Conservation (phyloP, 2,888 invertebrate species). For the Spodoptera exigua region DNA sequence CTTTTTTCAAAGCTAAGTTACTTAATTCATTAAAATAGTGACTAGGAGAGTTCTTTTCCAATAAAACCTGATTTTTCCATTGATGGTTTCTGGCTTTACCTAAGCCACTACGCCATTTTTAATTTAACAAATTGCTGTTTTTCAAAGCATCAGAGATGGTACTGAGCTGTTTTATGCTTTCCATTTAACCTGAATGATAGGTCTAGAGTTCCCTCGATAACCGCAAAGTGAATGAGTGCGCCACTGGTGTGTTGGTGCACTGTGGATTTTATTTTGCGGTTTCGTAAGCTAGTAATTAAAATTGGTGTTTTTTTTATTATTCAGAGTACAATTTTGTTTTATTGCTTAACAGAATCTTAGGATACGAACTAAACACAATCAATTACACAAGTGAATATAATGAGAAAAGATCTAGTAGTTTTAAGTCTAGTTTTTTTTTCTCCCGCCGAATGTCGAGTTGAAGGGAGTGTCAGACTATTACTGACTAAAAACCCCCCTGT, state of each 20-base stretch:
- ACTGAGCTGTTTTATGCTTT: constrained; percentile 32
- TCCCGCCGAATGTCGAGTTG: too few species aligned
- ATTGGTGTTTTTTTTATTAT: neutral
- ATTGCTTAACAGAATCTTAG: too few species aligned
- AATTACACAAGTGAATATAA: too few species aligned
- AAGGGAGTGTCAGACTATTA: too few species aligned
- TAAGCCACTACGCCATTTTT: constrained; percentile 27
- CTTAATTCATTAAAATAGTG: neutral
- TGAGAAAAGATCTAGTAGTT: too few species aligned
- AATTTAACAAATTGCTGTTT: constrained; percentile 57
- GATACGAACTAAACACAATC: too few species aligned
- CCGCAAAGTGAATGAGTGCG: constrained; percentile 55
- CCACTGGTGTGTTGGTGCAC: constrained; percentile 16
- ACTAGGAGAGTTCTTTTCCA: neutral
- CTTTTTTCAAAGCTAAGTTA: too few species aligned
- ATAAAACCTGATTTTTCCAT: constrained; percentile 9
- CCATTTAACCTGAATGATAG: constrained; percentile 48
- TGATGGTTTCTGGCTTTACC: constrained; percentile 12
- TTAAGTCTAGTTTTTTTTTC: too few species aligned
- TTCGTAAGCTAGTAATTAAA: constrained; percentile 21
- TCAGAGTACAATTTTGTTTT: too few species aligned
- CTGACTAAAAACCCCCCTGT: too few species aligned
- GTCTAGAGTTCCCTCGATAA: constrained; percentile 42
- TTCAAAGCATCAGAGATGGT: constrained; percentile 27
- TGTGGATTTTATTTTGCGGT: constrained; percentile 10